Percentiles rank a stretch among this genome's conserved stretches.
phyloP scores from a whole-genome alignment of 2,888 invertebrate species.

The Drosophila formosana region DNA sequence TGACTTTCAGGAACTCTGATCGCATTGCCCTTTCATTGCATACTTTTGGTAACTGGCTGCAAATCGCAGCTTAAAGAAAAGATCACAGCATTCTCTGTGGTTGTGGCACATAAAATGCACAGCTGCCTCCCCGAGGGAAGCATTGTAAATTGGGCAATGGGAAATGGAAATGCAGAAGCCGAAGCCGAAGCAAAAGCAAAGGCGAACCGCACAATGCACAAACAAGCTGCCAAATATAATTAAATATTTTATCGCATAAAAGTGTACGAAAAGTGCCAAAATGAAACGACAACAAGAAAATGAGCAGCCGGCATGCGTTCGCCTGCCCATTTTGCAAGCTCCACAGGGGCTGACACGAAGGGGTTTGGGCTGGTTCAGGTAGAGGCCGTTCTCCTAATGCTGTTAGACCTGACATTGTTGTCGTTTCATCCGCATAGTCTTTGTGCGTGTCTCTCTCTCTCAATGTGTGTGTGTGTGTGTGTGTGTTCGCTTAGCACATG shows the following conservation, averaged over 20 bases:
- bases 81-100: slow-evolving; percentile 24
- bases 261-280: slow-evolving; percentile 73
- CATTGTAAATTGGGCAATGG: slow-evolving; percentile 60
- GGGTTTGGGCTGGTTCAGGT: slow-evolving; percentile 49
- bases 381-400: slow-evolving; percentile 62
- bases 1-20: not conserved
- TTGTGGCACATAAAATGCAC: slow-evolving; percentile 49
- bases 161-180: slow-evolving; percentile 55
- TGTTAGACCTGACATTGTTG: slow-evolving; percentile 77
- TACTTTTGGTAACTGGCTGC: not conserved
- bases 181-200: slow-evolving; percentile 67
- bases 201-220: slow-evolving; percentile 69
- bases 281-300: slow-evolving; percentile 77
- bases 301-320: slow-evolving; percentile 76
- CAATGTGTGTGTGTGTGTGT: slow-evolving; percentile 9
- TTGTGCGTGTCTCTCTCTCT: slow-evolving; percentile 13
- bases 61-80: slow-evolving; percentile 2
- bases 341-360: slow-evolving; percentile 7
- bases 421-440: slow-evolving; percentile 36
- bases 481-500: slow-evolving; percentile 63
- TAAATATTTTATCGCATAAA: slow-evolving; percentile 81
- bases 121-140: slow-evolving; percentile 26
- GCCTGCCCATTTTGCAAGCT: slow-evolving; percentile 40
- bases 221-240: slow-evolving; percentile 79
- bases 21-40: not conserved